Base-by-base conservation (phyloP, 2,113 vertebrate genomes). In the Corythornis madagascariensis region DNA sequence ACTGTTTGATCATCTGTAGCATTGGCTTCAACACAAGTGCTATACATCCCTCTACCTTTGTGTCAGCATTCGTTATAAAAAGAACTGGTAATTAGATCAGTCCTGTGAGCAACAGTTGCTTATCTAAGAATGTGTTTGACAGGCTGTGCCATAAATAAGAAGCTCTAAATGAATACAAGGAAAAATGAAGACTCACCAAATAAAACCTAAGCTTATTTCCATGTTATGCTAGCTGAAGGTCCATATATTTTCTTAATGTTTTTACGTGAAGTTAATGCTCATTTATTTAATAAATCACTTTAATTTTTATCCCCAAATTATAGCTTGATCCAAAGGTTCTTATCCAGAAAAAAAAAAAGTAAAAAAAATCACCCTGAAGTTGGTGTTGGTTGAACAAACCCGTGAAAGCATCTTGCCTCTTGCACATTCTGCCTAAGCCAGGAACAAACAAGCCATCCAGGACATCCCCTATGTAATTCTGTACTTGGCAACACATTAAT, bases 41-140 rank as follows among this genome's bases (percentile, higher is more conserved):
- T 86, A 64, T 83, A 61, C 82, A 72, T 91, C 84, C 61, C 60
- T 95, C 89, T 88, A 89, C 89, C 91, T 96, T 94, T 74, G 82
- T 95, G 91, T 91, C 94, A 94, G 91, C 79, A 1, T 79, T 92
- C n/a, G 47, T 85, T 96, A 89, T 94, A 89, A 92, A 94, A 96
- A 93, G 89, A 95, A 85, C 60, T 87, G 87, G 67, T 92, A 93
- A 93, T 94, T 94, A 76, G 60, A 94, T 93, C 80, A 89, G 91
- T 85, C 89, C 83, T 91, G 52, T 84, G 94, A 95, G 81, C 87
- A 92, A 93, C 81, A 93, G 93, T 94, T 94, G 91, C 84, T 86
- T 95, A 60, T 92, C 86, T 88, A 59, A 93, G 92, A 77, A 91
- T 83, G 91, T 78, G 82, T 94, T 96, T 94, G 91, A 92, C 85